Evolutionary conservation across 2,113 vertebrate species (phyloP).

Genomic region (Anthoscopus minutus): DNA sequence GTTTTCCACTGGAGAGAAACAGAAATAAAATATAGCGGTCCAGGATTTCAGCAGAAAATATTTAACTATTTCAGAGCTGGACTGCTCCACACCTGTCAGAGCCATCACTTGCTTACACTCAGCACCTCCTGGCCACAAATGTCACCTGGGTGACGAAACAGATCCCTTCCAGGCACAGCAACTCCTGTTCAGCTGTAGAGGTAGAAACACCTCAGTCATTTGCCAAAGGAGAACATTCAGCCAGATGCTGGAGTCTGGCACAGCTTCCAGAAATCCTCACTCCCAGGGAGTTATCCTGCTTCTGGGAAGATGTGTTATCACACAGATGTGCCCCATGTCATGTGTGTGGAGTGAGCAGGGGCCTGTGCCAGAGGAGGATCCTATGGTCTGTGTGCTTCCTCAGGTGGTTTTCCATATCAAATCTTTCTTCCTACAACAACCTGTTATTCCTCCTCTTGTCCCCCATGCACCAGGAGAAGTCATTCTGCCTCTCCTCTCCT

Average conservation of each 20-base stretch:
- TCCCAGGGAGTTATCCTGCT: fast-evolving
- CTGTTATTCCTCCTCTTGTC: neutral
- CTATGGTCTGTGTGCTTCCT: neutral
- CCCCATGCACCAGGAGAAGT: neutral
- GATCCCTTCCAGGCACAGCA: neutral
- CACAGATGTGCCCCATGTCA: neutral
- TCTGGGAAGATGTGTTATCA: neutral
- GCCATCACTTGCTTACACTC: neutral
- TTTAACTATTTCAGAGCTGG: neutral
- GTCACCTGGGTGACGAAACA: neutral
- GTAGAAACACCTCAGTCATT: neutral
- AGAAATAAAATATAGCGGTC: neutral
- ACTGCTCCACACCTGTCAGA: neutral
- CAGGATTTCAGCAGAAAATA: neutral
- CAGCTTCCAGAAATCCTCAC: neutral
- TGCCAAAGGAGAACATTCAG: neutral
- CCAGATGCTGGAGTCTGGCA: neutral
- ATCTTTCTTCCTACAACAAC: neutral
- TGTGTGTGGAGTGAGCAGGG: fast-evolving
- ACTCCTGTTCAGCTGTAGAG: neutral
- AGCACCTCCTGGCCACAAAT: neutral
- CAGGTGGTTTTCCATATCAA: neutral
- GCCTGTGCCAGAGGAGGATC: neutral
- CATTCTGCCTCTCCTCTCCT: neutral
- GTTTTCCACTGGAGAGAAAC: neutral